Evolutionary conservation across 2,797 vertebrate genomes (phyloP), one percentile per base, ranked within the genome.

Genomic region (Thunnus albacares): DNA sequence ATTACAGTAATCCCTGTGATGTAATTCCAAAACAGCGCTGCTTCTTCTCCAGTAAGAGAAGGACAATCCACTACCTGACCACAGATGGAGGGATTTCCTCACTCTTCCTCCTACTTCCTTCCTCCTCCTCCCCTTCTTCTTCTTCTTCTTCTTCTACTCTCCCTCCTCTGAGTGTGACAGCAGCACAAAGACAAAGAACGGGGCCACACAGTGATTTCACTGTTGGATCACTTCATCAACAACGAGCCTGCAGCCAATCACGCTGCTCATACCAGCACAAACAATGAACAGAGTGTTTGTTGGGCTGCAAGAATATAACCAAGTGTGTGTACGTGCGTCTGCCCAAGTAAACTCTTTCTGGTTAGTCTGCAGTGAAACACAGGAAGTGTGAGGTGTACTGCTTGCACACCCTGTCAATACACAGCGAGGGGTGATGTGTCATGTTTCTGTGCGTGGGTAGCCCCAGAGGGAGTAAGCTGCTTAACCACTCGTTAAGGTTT

Each of bases 1-100:
- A 93, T 95, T 94, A 94, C 83, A 80, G 41, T 95, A 94, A 95
- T 95, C 94, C 92, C 12, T 61, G 85, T 94, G 93, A 95, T 93
- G 93, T 93, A 94, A 95, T 93, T 91, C 84, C 90, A 87, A 91
- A 92, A 92, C 90, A 77, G 88, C 61, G 41, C 43, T 28, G 86
- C 80, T 87, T 91, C 88, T 80, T 82, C 82, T 75, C 67, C 69
- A 76, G 66, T 20, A 15, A 58, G 67, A 71, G 75, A 62, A 56
- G 11, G 45, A 58, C 81, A 77, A 77, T 87, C 80, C 62, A 67
- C 80, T 71, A 86, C 86, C 84, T 89, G 86, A 86, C 52, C 75
- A 66, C 70, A 61, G 71, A 49, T 45, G 2, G 52, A 43, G 68
- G 66, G 77, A 70, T 55, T 78, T 70, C 78, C 67, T 83, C 79